These are phyloP conservation scores for Vireo griseus DNA, from an alignment of 2,797 vertebrate species.

Conservation along the genomic window DNA sequence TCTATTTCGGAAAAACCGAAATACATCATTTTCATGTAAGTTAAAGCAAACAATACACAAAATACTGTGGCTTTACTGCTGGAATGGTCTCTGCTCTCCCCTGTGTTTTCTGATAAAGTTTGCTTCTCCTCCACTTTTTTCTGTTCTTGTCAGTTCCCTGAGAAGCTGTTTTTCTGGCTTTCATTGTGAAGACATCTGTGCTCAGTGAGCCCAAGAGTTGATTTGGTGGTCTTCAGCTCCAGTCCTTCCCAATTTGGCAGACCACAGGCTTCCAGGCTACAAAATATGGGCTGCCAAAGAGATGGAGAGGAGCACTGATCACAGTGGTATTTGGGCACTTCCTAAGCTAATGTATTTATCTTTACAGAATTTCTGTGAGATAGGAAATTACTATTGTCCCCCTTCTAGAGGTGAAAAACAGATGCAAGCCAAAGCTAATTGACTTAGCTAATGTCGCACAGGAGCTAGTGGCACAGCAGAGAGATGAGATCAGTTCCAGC, in stretches of 20 bases:
- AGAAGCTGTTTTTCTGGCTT: neutral
- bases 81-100: neutral
- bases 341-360: conserved; percentile 24
- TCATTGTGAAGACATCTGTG: neutral
- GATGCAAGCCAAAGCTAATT: conserved; percentile 41
- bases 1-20: neutral
- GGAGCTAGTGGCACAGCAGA: conserved; percentile 2
- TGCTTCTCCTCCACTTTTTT: neutral
- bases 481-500: neutral
- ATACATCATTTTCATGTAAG: neutral
- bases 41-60: neutral
- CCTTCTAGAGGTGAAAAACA: conserved; percentile 40
- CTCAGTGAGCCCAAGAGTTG: neutral
- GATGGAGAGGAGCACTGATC: neutral
- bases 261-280: neutral
- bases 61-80: neutral
- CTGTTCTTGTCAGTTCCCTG: neutral
- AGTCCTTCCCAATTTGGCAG: neutral
- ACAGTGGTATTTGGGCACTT: neutral
- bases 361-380: conserved; percentile 13
- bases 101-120: neutral
- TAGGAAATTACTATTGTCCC: conserved; percentile 33
- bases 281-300: neutral
- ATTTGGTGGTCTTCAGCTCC: neutral
- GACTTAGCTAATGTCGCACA: neutral